Percentiles rank a stretch among this genome's conserved stretches.
phyloP scores from a whole-genome alignment of 2,888 invertebrate species.

The Dexiosoma caninum region DNA sequence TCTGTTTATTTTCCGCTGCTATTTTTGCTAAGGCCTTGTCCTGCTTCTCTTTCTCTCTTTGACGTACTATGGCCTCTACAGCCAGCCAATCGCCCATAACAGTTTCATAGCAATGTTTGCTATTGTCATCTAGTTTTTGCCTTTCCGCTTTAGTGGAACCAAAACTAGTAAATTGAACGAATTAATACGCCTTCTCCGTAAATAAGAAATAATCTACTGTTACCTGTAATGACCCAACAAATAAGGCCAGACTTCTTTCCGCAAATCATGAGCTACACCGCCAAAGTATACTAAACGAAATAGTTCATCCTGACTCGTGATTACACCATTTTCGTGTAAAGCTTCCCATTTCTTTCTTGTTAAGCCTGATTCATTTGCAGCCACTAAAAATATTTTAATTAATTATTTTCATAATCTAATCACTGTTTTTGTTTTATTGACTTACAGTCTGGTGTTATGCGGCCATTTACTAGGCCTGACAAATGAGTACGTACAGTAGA shows the following conservation, averaged over 20 bases:
- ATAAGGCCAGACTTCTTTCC: constrained; percentile 92
- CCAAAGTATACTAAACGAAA: constrained; percentile 91
- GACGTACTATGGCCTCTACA: constrained; percentile 93
- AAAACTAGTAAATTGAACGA: constrained; percentile 78
- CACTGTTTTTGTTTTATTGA: neutral
- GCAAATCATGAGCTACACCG: constrained; percentile 87
- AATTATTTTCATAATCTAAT: neutral
- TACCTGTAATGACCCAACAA: constrained; percentile 89
- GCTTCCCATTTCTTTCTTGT: constrained; percentile 87
- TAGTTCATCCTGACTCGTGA: constrained; percentile 84
- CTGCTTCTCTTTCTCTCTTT: constrained; percentile 88
- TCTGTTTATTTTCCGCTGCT: constrained; percentile 77
- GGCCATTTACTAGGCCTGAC: constrained; percentile 89
- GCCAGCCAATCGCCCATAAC: constrained; percentile 97
- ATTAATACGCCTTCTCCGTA: neutral
- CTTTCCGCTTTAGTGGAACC: constrained; percentile 85
- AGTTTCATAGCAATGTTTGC: constrained; percentile 89
- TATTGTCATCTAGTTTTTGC: constrained; percentile 82
- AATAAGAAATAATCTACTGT: constrained; percentile 50
- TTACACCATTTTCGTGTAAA: constrained; percentile 82
- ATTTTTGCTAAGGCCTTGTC: constrained; percentile 88
- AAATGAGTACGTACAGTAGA: constrained; percentile 95
- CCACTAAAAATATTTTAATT: constrained; percentile 78
- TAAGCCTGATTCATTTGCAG: constrained; percentile 83
- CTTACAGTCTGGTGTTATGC: constrained; percentile 83